phyloP scores from a whole-genome alignment of 2,888 invertebrate genomes.

The Melanargia galathea region DNA sequence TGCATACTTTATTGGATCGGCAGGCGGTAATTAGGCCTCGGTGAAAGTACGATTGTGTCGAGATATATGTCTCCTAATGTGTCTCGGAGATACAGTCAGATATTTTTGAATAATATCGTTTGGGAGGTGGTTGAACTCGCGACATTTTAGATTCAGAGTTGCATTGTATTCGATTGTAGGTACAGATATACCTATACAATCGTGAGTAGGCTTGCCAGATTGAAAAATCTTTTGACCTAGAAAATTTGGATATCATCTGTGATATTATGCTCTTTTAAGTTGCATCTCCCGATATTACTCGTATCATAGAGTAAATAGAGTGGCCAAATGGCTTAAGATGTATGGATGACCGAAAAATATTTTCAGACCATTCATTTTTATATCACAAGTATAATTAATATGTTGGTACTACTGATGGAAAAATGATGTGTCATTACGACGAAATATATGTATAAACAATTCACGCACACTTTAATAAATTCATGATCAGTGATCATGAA shows the following conservation, averaged over 20 bases:
- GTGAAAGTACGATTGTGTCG: slow-evolving; percentile 50
- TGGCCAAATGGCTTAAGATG: too few relatives aligned
- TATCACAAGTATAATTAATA: too few relatives aligned
- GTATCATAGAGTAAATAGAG: too few relatives aligned
- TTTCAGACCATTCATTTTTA: too few relatives aligned
- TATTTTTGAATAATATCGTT: slow-evolving; percentile 18
- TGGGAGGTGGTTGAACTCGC: slow-evolving; percentile 23
- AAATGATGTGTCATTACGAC: too few relatives aligned
- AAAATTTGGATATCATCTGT: background rate
- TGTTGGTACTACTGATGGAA: too few relatives aligned
- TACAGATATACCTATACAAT: background rate
- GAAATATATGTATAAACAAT: too few relatives aligned
- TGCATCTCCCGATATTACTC: too few relatives aligned
- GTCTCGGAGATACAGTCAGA: slow-evolving; percentile 19
- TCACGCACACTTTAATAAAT: too few relatives aligned
- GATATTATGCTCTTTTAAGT: too few relatives aligned
- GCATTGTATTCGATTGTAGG: slow-evolving; percentile 16
- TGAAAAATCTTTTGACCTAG: background rate
- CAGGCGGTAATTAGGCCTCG: slow-evolving; percentile 47
- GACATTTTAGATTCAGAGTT: slow-evolving; percentile 15
- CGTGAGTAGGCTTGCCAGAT: background rate
- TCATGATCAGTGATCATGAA: too few relatives aligned
- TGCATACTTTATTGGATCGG: slow-evolving; percentile 28
- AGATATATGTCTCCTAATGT: slow-evolving; percentile 43
- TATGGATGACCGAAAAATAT: background rate